Evolutionary conservation across 2,888 invertebrate genomes (phyloP).

Genomic region (Aquatica leii): DNA sequence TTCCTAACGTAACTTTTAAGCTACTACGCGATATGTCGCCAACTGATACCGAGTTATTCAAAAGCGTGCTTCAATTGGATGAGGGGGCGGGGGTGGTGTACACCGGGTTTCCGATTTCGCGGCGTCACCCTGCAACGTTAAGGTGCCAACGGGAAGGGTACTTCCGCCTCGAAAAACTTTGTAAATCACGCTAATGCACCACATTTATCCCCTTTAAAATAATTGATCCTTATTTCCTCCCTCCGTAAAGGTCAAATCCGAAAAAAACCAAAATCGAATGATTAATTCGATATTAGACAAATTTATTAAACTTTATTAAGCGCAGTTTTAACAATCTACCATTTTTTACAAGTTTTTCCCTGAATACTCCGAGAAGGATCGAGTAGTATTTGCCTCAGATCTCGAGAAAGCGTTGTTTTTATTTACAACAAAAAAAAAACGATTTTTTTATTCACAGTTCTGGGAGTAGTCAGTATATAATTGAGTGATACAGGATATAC

Average conservation of each 20-base stretch:
- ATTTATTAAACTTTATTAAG: conserved; percentile 48
- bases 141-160: conserved; percentile 36
- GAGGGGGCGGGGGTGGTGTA: conserved; percentile 24
- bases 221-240: not conserved
- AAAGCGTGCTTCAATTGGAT: not conserved
- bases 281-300: conserved; percentile 48
- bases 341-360: conserved; percentile 41
- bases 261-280: conserved; percentile 37
- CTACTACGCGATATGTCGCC: too few species aligned
- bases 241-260: conserved; percentile 14
- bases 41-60: conserved; percentile 39
- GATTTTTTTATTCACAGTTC: not conserved
- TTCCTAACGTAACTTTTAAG: conserved; percentile 40
- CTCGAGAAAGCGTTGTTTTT: not conserved
- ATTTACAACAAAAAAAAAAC: not conserved
- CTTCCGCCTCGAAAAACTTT: conserved; percentile 28
- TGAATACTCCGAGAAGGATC: conserved; percentile 27
- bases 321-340: conserved; percentile 47
- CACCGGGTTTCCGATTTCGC: conserved; percentile 35
- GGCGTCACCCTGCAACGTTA: conserved; percentile 33
- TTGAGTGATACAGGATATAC: conserved; percentile 16
- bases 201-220: conserved; percentile 16
- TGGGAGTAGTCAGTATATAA: conserved; percentile 10
- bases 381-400: conserved; percentile 13
- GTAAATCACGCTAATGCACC: conserved; percentile 32